Conservation (phyloP, 1,140 invertebrate species). For the Stegodyphus mimosarum region DNA sequence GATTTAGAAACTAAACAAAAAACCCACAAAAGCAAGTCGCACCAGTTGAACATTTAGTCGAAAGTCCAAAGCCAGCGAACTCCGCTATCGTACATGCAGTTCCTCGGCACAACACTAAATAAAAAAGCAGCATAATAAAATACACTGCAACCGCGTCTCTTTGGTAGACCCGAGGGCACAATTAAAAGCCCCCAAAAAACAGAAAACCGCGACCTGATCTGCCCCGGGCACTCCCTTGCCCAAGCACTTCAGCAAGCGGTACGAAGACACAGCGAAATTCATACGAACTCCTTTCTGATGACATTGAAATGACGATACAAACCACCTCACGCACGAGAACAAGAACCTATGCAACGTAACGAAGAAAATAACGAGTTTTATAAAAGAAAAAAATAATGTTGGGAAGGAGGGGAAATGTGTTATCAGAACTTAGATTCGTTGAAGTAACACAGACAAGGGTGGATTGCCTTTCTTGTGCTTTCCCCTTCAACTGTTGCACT, state of each 20-base stretch:
- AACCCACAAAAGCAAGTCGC: slow-evolving; percentile 6
- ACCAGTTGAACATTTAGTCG: slow-evolving; percentile 14
- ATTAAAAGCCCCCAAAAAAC: slow-evolving; percentile 48
- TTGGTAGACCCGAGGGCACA: slow-evolving; percentile 21
- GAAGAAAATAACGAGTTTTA: background rate
- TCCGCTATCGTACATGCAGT: background rate
- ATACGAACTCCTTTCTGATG: slow-evolving; percentile 18
- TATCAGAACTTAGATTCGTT: too few species aligned
- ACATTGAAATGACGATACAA: slow-evolving; percentile 13
- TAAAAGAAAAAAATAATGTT: background rate
- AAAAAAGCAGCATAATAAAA: slow-evolving; percentile 14
- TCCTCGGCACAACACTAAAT: background rate
- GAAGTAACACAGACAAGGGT: too few species aligned
- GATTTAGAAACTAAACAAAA: background rate
- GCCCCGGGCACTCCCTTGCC: slow-evolving; percentile 10
- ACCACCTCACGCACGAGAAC: background rate
- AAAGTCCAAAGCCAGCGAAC: slow-evolving; percentile 39
- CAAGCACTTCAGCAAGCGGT: too few species aligned
- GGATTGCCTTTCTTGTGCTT: too few species aligned
- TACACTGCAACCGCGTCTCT: background rate
- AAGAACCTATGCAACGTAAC: background rate
- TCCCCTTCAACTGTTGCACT: too few species aligned
- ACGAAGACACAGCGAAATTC: slow-evolving; percentile 14
- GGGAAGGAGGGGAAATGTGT: too few species aligned
- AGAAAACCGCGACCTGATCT: slow-evolving; percentile 39